Conservation (phyloP, 2,888 invertebrate species). For the Sphinx pinastri region DNA sequence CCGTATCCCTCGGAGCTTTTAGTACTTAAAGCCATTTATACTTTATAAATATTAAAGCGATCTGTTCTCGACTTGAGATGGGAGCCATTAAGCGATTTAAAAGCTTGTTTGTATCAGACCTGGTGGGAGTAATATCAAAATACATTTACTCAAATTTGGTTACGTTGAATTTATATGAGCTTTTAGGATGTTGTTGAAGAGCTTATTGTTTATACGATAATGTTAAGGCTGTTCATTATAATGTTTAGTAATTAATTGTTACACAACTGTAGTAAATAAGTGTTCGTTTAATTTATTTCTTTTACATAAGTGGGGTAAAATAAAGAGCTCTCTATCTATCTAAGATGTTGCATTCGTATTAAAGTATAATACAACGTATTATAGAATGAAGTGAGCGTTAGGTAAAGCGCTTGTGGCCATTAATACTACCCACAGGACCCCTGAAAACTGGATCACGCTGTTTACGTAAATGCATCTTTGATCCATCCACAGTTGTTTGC, state of each 20-base stretch:
- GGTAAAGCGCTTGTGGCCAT: no score
- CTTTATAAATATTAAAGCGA: conserved; percentile 19
- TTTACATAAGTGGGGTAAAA: no score
- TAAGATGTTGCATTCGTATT: no score
- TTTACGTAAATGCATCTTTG: no score
- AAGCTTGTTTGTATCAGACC: conserved; percentile 1
- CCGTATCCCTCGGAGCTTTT: background rate
- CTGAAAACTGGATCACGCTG: no score
- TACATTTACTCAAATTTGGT: background rate
- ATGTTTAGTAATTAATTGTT: no score
- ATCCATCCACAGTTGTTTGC: background rate
- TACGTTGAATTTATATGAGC: background rate
- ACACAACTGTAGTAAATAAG: no score
- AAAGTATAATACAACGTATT: no score
- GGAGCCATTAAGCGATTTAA: conserved; percentile 1
- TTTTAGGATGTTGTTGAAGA: background rate
- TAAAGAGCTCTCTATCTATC: no score
- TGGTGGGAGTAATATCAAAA: background rate
- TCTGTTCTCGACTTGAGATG: conserved; percentile 14
- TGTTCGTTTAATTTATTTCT: no score
- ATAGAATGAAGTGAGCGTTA: no score
- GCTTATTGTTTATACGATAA: background rate
- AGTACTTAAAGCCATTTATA: conserved; percentile 11
- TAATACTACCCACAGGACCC: no score
- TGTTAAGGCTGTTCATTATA: background rate